phyloP scores from a whole-genome alignment of 2,888 invertebrate genomes.

The Sycophila texana region DNA sequence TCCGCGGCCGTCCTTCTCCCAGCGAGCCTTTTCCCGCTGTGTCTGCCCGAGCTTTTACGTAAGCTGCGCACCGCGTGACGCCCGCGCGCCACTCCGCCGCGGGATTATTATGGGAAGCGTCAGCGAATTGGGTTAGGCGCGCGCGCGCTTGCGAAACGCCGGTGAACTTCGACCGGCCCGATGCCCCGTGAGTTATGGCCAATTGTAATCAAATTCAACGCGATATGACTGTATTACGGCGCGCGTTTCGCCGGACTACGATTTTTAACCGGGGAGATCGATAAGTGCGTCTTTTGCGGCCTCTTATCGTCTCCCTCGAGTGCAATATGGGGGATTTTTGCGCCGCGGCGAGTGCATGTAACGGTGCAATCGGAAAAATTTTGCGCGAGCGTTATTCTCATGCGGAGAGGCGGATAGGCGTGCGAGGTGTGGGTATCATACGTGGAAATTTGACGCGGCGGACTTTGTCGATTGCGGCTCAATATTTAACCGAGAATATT shows the following conservation, averaged over 20 bases:
- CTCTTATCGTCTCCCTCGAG: not conserved
- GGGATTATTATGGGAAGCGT: slow-evolving; percentile 13
- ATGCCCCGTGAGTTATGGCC: slow-evolving; percentile 37
- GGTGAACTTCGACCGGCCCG: not conserved
- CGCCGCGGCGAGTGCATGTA: too few relatives aligned
- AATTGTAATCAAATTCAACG: slow-evolving; percentile 46
- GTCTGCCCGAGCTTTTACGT: slow-evolving; percentile 40
- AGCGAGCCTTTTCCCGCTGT: slow-evolving; percentile 1
- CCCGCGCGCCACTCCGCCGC: not conserved
- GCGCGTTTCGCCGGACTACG: too few relatives aligned
- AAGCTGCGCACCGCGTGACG: slow-evolving; percentile 21
- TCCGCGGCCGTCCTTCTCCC: slow-evolving; percentile 41
- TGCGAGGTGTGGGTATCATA: too few relatives aligned
- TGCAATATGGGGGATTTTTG: too few relatives aligned
- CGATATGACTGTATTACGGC: too few relatives aligned
- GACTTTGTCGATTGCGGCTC: not conserved
- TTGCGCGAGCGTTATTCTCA: too few relatives aligned
- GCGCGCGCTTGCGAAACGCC: not conserved
- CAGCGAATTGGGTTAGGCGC: slow-evolving; percentile 37
- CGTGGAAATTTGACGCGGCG: too few relatives aligned
- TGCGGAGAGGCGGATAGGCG: too few relatives aligned
- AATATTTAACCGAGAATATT: not conserved
- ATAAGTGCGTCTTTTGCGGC: not conserved
- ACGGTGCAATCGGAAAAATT: too few relatives aligned
- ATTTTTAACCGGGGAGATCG: not conserved